phyloP scores from a whole-genome alignment of 2,888 invertebrate genomes.

The Barypeithes pellucidus region DNA sequence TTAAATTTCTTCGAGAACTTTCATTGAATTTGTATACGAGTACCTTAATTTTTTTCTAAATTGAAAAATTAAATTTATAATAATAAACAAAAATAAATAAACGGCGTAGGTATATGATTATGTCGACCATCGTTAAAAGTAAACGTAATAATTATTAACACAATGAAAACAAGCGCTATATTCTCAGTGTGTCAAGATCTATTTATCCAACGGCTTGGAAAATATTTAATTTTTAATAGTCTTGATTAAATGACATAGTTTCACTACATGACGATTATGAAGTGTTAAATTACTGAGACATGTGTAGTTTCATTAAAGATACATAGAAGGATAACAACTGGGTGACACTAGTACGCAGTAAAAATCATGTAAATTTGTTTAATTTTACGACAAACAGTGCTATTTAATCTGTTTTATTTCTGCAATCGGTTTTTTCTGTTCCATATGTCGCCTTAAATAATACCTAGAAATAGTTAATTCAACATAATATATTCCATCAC shows the following conservation, averaged over 20 bases:
- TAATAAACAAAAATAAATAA: neutral
- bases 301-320: conserved; percentile 17
- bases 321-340: neutral
- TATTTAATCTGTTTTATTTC: no score
- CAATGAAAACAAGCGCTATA: conserved; percentile 30
- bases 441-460: no score
- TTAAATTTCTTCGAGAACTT: no score
- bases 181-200: conserved; percentile 49
- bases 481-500: no score
- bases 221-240: conserved; percentile 29
- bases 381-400: no score
- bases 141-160: conserved; percentile 40
- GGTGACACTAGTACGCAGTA: no score
- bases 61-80: neutral
- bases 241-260: conserved; percentile 50
- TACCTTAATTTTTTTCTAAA: no score
- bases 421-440: no score
- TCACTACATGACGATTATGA: conserved; percentile 41
- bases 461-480: no score
- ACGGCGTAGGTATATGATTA: conserved; percentile 2
- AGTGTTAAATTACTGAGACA: conserved; percentile 48
- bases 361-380: no score
- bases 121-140: conserved; percentile 38
- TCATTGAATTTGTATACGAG: no score
- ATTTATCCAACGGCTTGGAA: conserved; percentile 45